Conservation (phyloP, 2,797 vertebrate genomes). For the Stomatorhinus walkeri region DNA sequence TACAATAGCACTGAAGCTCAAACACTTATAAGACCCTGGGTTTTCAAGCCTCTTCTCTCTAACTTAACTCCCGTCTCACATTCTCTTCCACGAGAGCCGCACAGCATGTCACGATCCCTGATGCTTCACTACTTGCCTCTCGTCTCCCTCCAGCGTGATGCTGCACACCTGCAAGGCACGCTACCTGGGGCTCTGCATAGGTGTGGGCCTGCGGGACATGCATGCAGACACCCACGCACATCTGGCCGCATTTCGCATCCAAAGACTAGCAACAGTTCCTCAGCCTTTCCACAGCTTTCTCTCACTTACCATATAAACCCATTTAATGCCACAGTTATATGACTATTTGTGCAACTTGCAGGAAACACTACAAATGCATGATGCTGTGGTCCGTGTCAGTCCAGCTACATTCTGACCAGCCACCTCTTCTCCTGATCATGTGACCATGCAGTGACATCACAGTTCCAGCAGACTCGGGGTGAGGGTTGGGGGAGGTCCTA, state of each 20-base stretch:
- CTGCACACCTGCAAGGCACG: slow-evolving; percentile 51
- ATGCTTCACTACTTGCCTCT: slow-evolving; percentile 39
- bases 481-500: background rate
- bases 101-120: slow-evolving; percentile 50
- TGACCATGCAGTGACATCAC: slow-evolving; percentile 26
- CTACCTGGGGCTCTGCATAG: slow-evolving; percentile 29
- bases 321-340: slow-evolving; percentile 28
- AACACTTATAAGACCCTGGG: slow-evolving; percentile 5
- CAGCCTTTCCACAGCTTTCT: background rate
- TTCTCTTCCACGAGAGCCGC: slow-evolving; percentile 41
- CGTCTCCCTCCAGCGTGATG: slow-evolving; percentile 30
- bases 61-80: slow-evolving; percentile 27
- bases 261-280: background rate
- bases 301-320: slow-evolving; percentile 27
- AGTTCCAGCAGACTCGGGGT: slow-evolving; percentile 31
- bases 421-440: background rate
- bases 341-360: background rate
- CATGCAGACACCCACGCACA: background rate
- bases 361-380: slow-evolving; percentile 1
- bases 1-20: slow-evolving; percentile 48
- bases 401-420: slow-evolving; percentile 15
- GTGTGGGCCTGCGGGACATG: background rate
- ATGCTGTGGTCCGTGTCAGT: background rate
- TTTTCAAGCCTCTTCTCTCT: background rate
- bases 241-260: background rate